Conservation (phyloP, 2,113 vertebrate species). For the Alaudala cheleensis region DNA sequence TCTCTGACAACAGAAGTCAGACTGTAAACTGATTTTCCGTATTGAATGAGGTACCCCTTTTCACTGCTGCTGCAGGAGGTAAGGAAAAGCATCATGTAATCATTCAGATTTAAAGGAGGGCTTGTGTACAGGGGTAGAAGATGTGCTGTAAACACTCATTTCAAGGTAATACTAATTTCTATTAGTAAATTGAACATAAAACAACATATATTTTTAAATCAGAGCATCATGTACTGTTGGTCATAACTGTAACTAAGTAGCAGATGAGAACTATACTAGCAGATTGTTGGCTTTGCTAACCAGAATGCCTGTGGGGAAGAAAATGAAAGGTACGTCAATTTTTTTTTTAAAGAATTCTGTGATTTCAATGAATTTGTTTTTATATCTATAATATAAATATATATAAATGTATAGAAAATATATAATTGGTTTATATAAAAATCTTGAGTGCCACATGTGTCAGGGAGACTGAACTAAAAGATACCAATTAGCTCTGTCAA, state of each 20-base stretch:
- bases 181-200: neutral
- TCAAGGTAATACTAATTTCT: neutral
- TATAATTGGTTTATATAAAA: neutral
- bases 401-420: too few relatives aligned
- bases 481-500: neutral
- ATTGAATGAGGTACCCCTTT: neutral
- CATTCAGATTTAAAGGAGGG: neutral
- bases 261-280: neutral
- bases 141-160: neutral
- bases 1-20: neutral
- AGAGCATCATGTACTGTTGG: neutral
- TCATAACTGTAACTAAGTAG: neutral
- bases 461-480: neutral
- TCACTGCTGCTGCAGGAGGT: neutral
- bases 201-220: neutral
- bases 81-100: neutral
- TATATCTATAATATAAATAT: too few relatives aligned
- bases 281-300: neutral
- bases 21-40: neutral
- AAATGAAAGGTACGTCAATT: neutral
- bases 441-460: rapidly evolving
- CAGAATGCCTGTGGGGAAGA: neutral
- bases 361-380: neutral
- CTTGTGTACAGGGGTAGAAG: neutral
- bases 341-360: neutral